Evolutionary conservation across 1,140 invertebrate genomes (phyloP), one percentile per base, ranked within the genome.

Genomic region (Penaeus japonicus): DNA sequence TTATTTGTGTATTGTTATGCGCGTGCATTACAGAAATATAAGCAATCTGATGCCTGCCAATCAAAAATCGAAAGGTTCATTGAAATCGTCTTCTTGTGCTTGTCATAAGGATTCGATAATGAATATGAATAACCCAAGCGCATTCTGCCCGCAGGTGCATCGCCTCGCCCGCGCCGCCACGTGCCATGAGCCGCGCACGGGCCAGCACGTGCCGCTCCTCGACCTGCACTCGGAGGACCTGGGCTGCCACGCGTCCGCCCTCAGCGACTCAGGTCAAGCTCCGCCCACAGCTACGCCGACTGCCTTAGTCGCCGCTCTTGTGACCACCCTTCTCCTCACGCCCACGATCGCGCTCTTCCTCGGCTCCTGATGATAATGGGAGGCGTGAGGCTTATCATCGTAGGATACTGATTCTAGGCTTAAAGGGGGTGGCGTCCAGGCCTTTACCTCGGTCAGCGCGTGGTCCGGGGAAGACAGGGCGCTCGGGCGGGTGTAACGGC

Each of bases 191-290:
- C 93, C 93, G 12, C 91, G 93, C 0, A 93, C 93, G 1, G 94
- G 94, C n/a, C 92, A 93, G 20, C 93, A 93, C 62, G 92, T 95
- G 55, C 95, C 95, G 18, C 94, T 96, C 47, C 93, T 96, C 35
- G 95, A 96, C 91, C 93, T 96, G 17, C 94, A 95, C 83, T 95
- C 95, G 1, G 95, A 96, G 91, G 95, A 96, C 91, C 94, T 96
- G 87, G 94, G 95, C 83, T 96, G 96, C 91, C 95, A 96, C 92
- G 95, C 95, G 15, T 95, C 95, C 90, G 96, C 96, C 0, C 92
- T 96, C 32, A 96, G 95, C 89, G 83, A 90, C 47, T 91, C 85
- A 24, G 83, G 82, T 55, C 70, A 70, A 4, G 85, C 89, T 12
- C 59, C 84, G 35, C 79, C 84, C 78, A 86, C 79, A 7, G 53